Conservation (phyloP, 2,888 invertebrate genomes). For the Alsophila aescularia region DNA sequence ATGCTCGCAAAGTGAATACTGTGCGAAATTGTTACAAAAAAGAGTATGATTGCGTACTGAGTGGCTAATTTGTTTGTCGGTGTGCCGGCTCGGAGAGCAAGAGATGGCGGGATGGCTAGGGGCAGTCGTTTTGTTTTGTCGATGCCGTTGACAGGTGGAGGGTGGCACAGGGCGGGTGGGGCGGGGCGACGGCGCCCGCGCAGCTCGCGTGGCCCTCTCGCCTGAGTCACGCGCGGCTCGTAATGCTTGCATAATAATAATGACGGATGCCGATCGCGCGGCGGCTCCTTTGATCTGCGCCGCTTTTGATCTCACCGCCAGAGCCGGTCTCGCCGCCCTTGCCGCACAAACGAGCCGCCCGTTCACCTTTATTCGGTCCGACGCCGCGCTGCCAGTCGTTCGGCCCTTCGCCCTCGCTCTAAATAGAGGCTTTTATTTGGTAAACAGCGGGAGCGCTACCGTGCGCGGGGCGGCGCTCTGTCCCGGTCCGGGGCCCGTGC, state of each 20-base stretch:
- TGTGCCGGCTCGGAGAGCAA: constrained; percentile 21
- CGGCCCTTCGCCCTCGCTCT: constrained; percentile 82
- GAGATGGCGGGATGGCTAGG: constrained; percentile 20
- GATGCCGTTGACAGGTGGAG: constrained; percentile 63
- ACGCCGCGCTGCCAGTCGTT: constrained; percentile 73
- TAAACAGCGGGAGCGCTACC: constrained; percentile 81
- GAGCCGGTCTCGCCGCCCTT: constrained; percentile 80
- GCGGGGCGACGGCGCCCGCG: constrained; percentile 67
- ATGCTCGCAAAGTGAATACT: constrained; percentile 50
- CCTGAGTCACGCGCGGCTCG: constrained; percentile 83
- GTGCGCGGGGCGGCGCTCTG: constrained; percentile 50
- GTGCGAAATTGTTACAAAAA: constrained; percentile 56
- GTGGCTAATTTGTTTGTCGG: constrained; percentile 53
- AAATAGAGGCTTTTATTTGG: constrained; percentile 82
- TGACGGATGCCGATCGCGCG: constrained; percentile 85
- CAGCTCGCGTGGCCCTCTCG: constrained; percentile 82
- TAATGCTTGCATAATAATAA: constrained; percentile 85
- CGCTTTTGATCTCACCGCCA: constrained; percentile 82
- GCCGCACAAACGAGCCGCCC: constrained; percentile 80
- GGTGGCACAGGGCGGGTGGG: constrained; percentile 53
- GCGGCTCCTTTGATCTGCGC: constrained; percentile 83
- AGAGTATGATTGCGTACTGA: constrained; percentile 50
- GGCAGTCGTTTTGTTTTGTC: constrained; percentile 52
- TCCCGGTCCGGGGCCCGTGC: constrained; percentile 27
- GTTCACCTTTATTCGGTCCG: constrained; percentile 82